Conservation (phyloP, 1,140 invertebrate species). For the Popillia japonica region DNA sequence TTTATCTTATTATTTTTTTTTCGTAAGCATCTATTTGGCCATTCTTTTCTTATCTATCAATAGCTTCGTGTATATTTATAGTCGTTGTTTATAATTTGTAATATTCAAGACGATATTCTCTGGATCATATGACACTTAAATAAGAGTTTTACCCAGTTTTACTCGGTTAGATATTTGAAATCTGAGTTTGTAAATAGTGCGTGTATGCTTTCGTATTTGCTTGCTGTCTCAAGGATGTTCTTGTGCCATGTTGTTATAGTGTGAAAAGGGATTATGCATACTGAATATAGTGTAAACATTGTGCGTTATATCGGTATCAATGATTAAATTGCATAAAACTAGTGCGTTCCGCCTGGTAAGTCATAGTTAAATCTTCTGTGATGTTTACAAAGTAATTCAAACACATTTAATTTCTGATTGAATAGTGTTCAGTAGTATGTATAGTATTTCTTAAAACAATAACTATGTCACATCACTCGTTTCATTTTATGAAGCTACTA, state of each 20-base stretch:
- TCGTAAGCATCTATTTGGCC: not conserved
- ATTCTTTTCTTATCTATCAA: not conserved
- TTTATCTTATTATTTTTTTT: not conserved
- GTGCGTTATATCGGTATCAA: too few species aligned
- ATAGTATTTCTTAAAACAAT: too few species aligned
- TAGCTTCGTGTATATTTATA: constrained; percentile 3
- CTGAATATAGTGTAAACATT: not conserved
- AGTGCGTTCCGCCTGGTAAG: too few species aligned
- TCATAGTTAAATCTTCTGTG: too few species aligned
- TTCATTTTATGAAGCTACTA: too few species aligned
- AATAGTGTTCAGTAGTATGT: too few species aligned
- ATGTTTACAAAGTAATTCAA: too few species aligned
- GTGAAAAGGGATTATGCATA: not conserved
- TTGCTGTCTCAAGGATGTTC: not conserved
- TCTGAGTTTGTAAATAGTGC: not conserved
- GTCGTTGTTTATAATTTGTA: not conserved
- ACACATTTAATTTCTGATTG: too few species aligned
- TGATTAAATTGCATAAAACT: too few species aligned
- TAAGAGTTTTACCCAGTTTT: not conserved
- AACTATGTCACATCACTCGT: too few species aligned
- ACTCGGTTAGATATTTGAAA: not conserved
- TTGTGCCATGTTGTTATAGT: not conserved
- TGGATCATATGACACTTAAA: not conserved
- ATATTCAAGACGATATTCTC: not conserved
- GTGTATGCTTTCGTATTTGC: not conserved